phyloP scores from a whole-genome alignment of 2,888 invertebrate species.

The Heliothis peltigera region DNA sequence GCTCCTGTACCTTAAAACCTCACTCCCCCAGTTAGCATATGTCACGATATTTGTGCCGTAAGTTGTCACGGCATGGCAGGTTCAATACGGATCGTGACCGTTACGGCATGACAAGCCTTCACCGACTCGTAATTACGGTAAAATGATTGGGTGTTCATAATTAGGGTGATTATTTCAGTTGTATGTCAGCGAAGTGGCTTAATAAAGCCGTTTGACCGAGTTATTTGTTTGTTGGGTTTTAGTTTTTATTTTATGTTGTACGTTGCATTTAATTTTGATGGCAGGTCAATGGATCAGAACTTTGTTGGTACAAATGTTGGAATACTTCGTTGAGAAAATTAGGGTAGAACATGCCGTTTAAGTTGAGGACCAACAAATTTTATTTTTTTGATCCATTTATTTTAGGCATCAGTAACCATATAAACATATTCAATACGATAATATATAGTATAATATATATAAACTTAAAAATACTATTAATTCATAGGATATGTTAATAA shows the following conservation, averaged over 20 bases:
- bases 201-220: slow-evolving; percentile 21
- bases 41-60: slow-evolving; percentile 29
- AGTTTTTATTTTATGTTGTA: background rate
- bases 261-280: background rate
- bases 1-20: background rate
- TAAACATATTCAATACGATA: no score
- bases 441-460: no score
- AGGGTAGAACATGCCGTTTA: no score
- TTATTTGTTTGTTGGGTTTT: slow-evolving; percentile 17
- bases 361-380: no score
- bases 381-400: no score
- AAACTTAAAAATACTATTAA: no score
- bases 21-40: slow-evolving; percentile 11
- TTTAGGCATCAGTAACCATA: no score
- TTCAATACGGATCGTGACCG: slow-evolving; percentile 35
- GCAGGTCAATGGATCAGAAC: no score
- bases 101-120: slow-evolving; percentile 40
- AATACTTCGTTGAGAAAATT: no score
- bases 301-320: no score
- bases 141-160: slow-evolving; percentile 49
- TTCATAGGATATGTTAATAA: no score
- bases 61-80: slow-evolving; percentile 35
- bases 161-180: slow-evolving; percentile 48
- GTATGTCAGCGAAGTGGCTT: slow-evolving; percentile 30
- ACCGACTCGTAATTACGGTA: slow-evolving; percentile 44